Base-by-base conservation (phyloP, 2,113 vertebrate species). In the Eudorcas thomsonii region DNA sequence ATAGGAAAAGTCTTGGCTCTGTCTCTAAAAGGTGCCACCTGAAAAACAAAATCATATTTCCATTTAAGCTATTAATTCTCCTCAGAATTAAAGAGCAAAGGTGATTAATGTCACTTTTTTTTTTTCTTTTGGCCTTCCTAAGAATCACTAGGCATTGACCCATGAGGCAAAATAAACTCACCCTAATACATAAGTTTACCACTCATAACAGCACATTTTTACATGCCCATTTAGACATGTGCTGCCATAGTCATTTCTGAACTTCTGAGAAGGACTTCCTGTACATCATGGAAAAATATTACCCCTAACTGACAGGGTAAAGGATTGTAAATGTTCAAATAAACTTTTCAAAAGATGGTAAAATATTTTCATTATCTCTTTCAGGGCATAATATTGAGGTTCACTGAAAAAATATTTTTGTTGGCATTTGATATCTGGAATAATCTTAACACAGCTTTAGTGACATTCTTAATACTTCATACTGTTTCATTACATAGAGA, bases 1-100 rank as follows among this genome's bases (percentile, higher is more conserved):
- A 85, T 67, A 78, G 21, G 36, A 94, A 62, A 94, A 39, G 6
- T 57, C 28, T 87, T 62, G 25, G 3, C 21, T 11, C 15, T 78
- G 17, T 64, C 28, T 92, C 52, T 74, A 11, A 96, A 71, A 84
- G 5, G 23, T 62, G 21, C 9, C 71, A 48, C 84, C 23, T 50
- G 17, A 71, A 90, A 52, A 91, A 52, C 7, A 78, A 33, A 59
- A 21, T 48, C 14, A 26, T 50, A 39, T 87, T 90, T 97, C 39
- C 74, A 71, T 30, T 82, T 59, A 71, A 21, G 16, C 26, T 54
- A 21, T 26, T 26, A 84, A 62, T 67, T 92, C 55, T 88, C 30
- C 55, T 83, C 33, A 94, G 33, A 92, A 74, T 84, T 77, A 62
- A 96, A 80, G 48, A 94, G 3, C 21, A 92, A 78, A 90, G 17